Evolutionary conservation across 2,113 vertebrate genomes (phyloP).

Genomic region (Aegypius monachus): DNA sequence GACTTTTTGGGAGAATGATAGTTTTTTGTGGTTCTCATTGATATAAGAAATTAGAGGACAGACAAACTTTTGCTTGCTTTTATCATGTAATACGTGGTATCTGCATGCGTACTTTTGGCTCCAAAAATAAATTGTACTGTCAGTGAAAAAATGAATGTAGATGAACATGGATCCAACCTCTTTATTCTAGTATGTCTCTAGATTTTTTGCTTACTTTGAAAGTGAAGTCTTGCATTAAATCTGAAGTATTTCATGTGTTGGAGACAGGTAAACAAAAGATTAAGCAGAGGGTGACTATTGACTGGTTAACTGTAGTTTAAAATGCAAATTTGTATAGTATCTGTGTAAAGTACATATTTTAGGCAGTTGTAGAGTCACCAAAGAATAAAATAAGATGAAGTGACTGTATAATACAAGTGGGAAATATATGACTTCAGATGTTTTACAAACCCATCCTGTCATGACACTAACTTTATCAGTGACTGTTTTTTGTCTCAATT

Average conservation of each 20-base stretch:
- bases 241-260: not conserved
- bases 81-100: not conserved
- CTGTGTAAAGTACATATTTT: not conserved
- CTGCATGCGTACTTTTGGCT: fast-evolving
- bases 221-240: not conserved
- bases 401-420: not conserved
- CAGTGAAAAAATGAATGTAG: not conserved
- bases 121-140: not conserved
- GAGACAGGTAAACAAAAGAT: not conserved
- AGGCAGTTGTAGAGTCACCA: not conserved
- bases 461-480: not conserved
- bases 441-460: not conserved
- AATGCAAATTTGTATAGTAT: not conserved
- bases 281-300: not conserved
- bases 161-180: not conserved
- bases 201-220: not conserved
- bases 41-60: not conserved
- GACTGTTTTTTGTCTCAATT: not conserved
- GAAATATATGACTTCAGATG: fast-evolving
- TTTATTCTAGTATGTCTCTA: not conserved
- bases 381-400: not conserved
- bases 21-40: not conserved
- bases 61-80: not conserved
- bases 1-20: too few relatives aligned
- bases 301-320: not conserved